phyloP scores from a whole-genome alignment of 2,797 vertebrate genomes.

The Ispidina lecontei region DNA sequence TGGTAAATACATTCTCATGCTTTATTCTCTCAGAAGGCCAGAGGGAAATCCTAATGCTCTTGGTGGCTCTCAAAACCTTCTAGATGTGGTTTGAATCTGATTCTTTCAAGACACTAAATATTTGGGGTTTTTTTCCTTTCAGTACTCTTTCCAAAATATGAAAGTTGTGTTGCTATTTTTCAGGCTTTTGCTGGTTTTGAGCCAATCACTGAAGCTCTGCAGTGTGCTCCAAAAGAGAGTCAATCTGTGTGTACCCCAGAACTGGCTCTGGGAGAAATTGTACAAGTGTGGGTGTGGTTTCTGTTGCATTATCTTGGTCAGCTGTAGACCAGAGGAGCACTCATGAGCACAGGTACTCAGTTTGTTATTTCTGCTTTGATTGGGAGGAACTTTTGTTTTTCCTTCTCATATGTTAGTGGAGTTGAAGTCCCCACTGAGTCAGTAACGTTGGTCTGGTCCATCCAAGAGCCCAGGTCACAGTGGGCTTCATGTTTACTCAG shows the following conservation, averaged over 20 bases:
- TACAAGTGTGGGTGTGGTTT: background rate
- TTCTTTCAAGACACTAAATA: background rate
- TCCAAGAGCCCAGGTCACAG: background rate
- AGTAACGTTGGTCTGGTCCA: background rate
- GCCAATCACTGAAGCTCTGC: background rate
- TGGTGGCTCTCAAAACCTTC: background rate
- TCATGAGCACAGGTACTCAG: background rate
- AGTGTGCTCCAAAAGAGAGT: background rate
- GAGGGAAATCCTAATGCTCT: background rate
- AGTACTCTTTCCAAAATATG: background rate
- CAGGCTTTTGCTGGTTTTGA: background rate
- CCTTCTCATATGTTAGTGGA: fast-evolving
- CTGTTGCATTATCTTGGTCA: background rate
- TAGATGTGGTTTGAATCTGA: background rate
- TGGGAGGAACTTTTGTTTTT: background rate
- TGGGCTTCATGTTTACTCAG: background rate
- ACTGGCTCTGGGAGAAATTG: background rate
- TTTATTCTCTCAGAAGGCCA: background rate
- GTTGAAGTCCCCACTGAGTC: background rate
- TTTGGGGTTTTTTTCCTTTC: fast-evolving
- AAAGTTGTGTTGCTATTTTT: background rate
- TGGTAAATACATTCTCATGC: background rate
- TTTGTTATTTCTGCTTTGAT: background rate
- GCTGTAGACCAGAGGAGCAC: background rate
- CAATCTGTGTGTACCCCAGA: background rate